phyloP scores from a whole-genome alignment of 2,888 invertebrate genomes.

The Trichogramma evanescens region DNA sequence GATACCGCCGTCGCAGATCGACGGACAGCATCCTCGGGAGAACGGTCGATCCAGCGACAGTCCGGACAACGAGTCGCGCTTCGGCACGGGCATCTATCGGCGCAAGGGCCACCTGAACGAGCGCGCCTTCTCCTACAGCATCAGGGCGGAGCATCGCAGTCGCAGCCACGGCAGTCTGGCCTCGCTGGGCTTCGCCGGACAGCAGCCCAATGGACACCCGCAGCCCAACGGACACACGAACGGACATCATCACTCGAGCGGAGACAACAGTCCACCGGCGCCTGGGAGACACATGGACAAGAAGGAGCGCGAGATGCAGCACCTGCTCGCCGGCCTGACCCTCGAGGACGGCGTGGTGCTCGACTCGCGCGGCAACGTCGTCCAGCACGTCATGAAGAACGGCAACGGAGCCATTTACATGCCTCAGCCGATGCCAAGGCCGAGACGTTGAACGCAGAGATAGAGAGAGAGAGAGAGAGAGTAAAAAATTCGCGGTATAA shows the following conservation, averaged over 20 bases:
- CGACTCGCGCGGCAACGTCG: constrained; percentile 52
- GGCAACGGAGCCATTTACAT: constrained; percentile 45
- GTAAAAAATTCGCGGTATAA: not conserved
- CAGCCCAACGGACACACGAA: not conserved
- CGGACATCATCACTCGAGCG: constrained; percentile 11
- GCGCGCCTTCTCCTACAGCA: constrained; percentile 88
- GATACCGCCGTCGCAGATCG: not conserved
- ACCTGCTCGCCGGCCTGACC: constrained; percentile 85
- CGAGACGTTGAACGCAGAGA: constrained; percentile 33
- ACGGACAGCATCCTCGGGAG: constrained; percentile 14
- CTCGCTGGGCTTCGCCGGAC: constrained; percentile 81
- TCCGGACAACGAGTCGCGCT: constrained; percentile 53
- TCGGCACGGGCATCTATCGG: constrained; percentile 78
- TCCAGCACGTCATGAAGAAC: constrained; percentile 49
- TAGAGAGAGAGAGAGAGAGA: not conserved
- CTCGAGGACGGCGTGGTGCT: constrained; percentile 66
- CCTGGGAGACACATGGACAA: constrained; percentile 48
- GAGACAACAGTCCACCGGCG: constrained; percentile 4
- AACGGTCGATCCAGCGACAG: constrained; percentile 31
- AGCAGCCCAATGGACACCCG: constrained; percentile 52
- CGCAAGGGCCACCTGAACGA: constrained; percentile 89
- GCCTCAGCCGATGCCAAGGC: constrained; percentile 43
- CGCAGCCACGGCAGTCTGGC: constrained; percentile 87
- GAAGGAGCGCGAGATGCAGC: constrained; percentile 86
- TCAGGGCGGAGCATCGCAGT: constrained; percentile 86